These are phyloP conservation scores for Takifugu rubripes DNA, from an alignment of 2,797 vertebrate genomes.

Conservation along the genomic window DNA sequence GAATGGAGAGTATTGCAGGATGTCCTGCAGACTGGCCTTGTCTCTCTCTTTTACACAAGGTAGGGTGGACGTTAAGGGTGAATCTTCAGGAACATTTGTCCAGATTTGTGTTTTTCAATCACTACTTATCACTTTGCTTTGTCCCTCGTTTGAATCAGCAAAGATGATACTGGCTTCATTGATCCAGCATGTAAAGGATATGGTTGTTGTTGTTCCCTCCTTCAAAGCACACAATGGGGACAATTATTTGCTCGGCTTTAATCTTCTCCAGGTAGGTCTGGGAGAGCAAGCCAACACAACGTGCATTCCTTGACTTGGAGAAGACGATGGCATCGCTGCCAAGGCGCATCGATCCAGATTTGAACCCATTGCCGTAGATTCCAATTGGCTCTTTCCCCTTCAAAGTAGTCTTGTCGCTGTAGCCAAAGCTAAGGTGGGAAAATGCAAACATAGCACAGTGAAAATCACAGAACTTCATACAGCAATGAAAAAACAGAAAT, in stretches of 20 bases:
- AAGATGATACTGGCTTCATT: not conserved
- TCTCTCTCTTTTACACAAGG: slow-evolving; percentile 60
- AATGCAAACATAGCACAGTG: not conserved
- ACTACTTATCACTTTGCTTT: too few relatives aligned
- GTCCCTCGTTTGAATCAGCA: too few relatives aligned
- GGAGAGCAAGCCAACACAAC: slow-evolving; percentile 89
- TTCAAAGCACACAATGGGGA: slow-evolving; percentile 85
- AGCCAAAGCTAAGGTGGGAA: slow-evolving; percentile 83
- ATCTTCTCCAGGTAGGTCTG: slow-evolving; percentile 86
- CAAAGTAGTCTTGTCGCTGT: slow-evolving; percentile 86
- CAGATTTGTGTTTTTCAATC: too few relatives aligned
- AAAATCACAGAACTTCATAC: not conserved
- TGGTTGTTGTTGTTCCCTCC: slow-evolving; percentile 51
- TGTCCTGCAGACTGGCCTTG: slow-evolving; percentile 81
- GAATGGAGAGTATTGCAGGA: slow-evolving; percentile 84
- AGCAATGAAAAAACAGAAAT: not conserved
- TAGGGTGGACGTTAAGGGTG: slow-evolving; percentile 57
- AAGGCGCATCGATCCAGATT: slow-evolving; percentile 95
- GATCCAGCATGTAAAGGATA: slow-evolving; percentile 81
- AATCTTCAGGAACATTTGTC: not conserved
- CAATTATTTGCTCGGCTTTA: slow-evolving; percentile 80
- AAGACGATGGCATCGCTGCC: slow-evolving; percentile 91
- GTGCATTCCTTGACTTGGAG: slow-evolving; percentile 79
- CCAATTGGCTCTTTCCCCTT: slow-evolving; percentile 85
- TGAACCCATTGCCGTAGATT: slow-evolving; percentile 95